A percentile compares a stretch with the other conserved stretches of the same genome.
Conservation (phyloP, 2,888 invertebrate genomes). For the Euzetes globulus region DNA sequence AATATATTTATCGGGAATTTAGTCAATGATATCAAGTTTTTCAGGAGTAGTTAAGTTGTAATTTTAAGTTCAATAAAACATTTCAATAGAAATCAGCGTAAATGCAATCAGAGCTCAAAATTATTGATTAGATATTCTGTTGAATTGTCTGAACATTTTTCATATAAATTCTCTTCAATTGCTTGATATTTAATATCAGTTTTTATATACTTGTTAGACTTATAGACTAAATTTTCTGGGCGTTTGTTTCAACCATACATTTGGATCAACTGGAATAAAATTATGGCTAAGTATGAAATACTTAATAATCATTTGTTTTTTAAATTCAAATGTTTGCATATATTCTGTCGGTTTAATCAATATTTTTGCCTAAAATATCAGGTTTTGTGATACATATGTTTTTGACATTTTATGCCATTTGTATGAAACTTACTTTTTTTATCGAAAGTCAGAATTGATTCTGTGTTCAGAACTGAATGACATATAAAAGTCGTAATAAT, state of each 20-base stretch:
- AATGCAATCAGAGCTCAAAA: background rate
- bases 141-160: background rate
- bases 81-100: background rate
- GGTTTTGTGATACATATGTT: too few relatives aligned
- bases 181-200: background rate
- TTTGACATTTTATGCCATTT: too few relatives aligned
- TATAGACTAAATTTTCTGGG: too few relatives aligned
- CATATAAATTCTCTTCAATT: background rate
- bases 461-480: too few relatives aligned
- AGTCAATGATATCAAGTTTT: background rate
- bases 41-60: background rate
- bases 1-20: background rate
- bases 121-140: conserved; percentile 5
- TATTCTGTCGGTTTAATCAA: background rate
- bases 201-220: too few relatives aligned
- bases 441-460: too few relatives aligned
- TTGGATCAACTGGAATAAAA: too few relatives aligned
- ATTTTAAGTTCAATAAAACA: conserved; percentile 8
- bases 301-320: background rate
- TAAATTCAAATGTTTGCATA: background rate
- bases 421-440: too few relatives aligned
- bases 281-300: conserved; percentile 19
- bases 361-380: background rate
- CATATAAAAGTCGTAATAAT: too few relatives aligned
- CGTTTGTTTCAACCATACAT: background rate